Percentiles rank a stretch among this genome's conserved stretches.
Conservation (phyloP, 1,140 invertebrate species). For the Caenorhabditis briggsae region DNA sequence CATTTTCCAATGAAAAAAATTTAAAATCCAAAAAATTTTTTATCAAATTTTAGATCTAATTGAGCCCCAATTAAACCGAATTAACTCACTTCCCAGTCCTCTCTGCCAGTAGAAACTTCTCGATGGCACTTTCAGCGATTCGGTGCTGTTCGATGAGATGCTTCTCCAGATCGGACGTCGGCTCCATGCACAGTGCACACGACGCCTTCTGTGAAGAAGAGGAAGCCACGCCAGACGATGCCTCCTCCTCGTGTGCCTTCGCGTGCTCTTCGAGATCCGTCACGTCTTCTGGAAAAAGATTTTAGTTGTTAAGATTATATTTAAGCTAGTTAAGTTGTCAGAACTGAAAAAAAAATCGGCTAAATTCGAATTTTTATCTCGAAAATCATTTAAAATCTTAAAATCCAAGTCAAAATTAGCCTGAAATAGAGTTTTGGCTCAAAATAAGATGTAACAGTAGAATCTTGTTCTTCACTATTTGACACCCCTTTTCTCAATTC, state of each 20-base stretch:
- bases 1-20: too few relatives aligned
- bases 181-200: conserved; percentile 68
- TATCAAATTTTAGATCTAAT: background rate
- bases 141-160: conserved; percentile 67
- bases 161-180: conserved; percentile 41
- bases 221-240: background rate
- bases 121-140: conserved; percentile 66
- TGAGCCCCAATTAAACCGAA: background rate
- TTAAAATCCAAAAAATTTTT: too few relatives aligned
- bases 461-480: too few relatives aligned
- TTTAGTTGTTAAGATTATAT: background rate
- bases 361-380: too few relatives aligned
- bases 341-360: too few relatives aligned
- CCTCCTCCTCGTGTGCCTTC: conserved; percentile 57
- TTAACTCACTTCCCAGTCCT: conserved; percentile 5
- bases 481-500: too few relatives aligned
- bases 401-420: too few relatives aligned
- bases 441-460: too few relatives aligned
- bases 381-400: too few relatives aligned
- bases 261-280: conserved; percentile 61
- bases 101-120: conserved; percentile 61
- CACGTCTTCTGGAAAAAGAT: conserved; percentile 60
- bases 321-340: background rate
- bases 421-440: too few relatives aligned
- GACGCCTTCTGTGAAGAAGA: conserved; percentile 1